These are phyloP conservation scores for Malacoraja senta DNA, from an alignment of 2,797 vertebrate species.

Conservation along the genomic window DNA sequence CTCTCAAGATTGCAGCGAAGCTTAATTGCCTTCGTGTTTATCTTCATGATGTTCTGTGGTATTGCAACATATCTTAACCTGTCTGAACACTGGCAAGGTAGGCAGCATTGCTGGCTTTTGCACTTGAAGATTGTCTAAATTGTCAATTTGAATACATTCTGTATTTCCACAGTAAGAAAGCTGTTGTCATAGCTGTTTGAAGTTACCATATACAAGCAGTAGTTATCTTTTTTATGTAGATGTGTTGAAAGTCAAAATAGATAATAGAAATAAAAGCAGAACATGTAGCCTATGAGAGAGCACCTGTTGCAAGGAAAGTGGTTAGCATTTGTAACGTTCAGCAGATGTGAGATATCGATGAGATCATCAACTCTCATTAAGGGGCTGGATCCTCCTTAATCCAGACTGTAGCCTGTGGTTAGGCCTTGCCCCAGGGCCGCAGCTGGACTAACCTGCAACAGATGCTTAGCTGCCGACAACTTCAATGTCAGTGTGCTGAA, in stretches of 20 bases:
- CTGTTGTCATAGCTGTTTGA: neutral
- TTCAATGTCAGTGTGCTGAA: too few relatives aligned
- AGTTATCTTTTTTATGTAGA: neutral
- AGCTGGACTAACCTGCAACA: too few relatives aligned
- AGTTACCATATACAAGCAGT: neutral
- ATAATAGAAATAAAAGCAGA: neutral
- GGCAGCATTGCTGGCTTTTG: neutral
- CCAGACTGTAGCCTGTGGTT: too few relatives aligned
- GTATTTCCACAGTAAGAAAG: neutral
- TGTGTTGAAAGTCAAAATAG: neutral
- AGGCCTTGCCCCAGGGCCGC: too few relatives aligned
- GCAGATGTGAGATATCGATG: neutral
- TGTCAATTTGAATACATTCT: neutral
- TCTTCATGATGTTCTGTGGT: conserved; percentile 65
- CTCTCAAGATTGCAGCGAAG: conserved; percentile 82
- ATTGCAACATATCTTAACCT: conserved; percentile 62
- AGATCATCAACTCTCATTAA: too few relatives aligned
- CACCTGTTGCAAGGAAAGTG: neutral
- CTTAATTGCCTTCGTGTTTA: conserved; percentile 65
- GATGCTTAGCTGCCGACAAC: too few relatives aligned
- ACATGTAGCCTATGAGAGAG: too few relatives aligned
- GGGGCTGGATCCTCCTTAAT: too few relatives aligned
- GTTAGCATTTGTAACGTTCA: neutral
- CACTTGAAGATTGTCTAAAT: neutral
- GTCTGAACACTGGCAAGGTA: conserved; percentile 70